Conservation (phyloP, 2,113 vertebrate species). For the Castor canadensis region DNA sequence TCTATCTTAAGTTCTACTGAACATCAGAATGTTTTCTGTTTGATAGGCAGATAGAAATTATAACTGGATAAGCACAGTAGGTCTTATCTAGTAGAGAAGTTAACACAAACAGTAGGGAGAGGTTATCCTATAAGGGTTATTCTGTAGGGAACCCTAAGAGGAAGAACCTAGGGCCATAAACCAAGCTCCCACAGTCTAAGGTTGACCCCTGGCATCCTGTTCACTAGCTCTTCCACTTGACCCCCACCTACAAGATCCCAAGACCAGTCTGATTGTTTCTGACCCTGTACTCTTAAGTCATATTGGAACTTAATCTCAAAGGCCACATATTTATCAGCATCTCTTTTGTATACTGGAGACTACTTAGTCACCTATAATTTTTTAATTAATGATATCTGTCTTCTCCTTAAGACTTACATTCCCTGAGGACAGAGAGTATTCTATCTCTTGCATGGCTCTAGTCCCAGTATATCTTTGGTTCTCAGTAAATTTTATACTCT, state of each 20-base stretch:
- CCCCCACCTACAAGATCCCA: too few relatives aligned
- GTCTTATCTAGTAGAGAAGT: neutral
- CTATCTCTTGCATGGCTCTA: neutral
- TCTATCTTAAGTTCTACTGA: conserved; percentile 17
- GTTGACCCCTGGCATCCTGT: neutral
- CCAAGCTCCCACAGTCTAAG: neutral
- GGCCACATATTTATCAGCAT: neutral
- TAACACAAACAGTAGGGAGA: neutral
- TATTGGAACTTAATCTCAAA: neutral
- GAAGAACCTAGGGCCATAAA: neutral
- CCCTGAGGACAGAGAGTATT: neutral
- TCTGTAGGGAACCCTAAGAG: neutral
- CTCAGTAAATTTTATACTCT: neutral
- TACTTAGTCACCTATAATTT: neutral
- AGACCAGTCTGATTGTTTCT: neutral
- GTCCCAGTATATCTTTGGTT: neutral
- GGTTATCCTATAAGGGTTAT: neutral
- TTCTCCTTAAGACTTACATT: neutral
- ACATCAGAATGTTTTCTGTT: too few relatives aligned
- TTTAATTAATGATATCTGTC: neutral
- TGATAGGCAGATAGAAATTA: too few relatives aligned
- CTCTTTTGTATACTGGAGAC: neutral
- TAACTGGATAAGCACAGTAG: neutral
- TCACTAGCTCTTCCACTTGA: neutral
- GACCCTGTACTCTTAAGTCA: neutral